A percentile compares a stretch with the other conserved stretches of the same genome.
Evolutionary conservation across 2,888 invertebrate genomes (phyloP).

Genomic region (Megaustenia siamemsis): DNA sequence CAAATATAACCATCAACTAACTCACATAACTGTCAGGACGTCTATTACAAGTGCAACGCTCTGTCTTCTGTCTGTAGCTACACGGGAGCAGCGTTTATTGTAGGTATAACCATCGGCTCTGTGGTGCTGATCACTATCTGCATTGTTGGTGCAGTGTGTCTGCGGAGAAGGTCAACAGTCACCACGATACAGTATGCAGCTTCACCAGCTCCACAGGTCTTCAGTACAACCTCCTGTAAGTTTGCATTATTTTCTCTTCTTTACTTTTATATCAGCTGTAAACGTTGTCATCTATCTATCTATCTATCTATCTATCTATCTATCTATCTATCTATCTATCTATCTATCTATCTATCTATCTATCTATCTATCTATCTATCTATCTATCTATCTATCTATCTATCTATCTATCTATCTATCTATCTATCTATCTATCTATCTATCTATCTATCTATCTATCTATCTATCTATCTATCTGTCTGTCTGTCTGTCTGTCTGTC

Average conservation of each 20-base stretch:
- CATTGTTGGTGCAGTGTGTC: not conserved
- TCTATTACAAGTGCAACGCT: too few relatives aligned
- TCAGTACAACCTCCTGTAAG: constrained; percentile 14
- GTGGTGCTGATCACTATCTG: not conserved
- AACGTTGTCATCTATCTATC: not conserved
- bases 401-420: constrained; percentile 25
- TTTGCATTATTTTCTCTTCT: not conserved
- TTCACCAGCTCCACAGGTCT: not conserved
- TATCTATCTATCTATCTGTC: constrained; percentile 3
- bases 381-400: constrained; percentile 31
- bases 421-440: constrained; percentile 20
- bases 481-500: not conserved
- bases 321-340: constrained; percentile 18
- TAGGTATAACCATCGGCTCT: not conserved
- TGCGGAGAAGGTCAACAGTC: not conserved
- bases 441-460: constrained; percentile 24
- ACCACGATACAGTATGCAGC: not conserved
- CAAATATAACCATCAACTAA: too few relatives aligned
- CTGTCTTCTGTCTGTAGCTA: too few relatives aligned
- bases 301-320: constrained; percentile 19
- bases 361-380: constrained; percentile 29
- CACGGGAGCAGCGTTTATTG: constrained; percentile 7
- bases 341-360: constrained; percentile 29
- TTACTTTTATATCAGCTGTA: not conserved
- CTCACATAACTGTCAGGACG: too few relatives aligned